These are phyloP conservation scores for Choreutis nemorana DNA, from an alignment of 2,888 invertebrate genomes.

Conservation along the genomic window DNA sequence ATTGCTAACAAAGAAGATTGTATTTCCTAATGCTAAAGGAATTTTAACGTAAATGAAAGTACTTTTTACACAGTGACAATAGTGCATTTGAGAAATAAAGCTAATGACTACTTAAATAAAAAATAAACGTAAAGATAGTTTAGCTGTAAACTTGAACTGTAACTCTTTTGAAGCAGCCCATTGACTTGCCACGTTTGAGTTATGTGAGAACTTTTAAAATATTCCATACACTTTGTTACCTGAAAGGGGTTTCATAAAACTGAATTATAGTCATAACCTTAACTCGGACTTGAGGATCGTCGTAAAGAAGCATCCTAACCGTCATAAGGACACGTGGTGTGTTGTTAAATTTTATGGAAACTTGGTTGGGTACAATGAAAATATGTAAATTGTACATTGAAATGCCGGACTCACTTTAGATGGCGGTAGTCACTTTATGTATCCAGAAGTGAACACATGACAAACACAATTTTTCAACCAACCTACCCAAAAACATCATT, in stretches of 20 bases:
- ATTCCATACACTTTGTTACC: conserved; percentile 58
- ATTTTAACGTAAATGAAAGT: no score
- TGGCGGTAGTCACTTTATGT: not conserved
- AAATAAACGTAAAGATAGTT: no score
- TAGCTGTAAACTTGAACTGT: no score
- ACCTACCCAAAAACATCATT: not conserved
- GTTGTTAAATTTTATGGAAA: conserved; percentile 61
- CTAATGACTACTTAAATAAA: no score
- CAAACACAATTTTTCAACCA: not conserved
- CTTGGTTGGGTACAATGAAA: conserved; percentile 44
- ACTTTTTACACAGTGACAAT: no score
- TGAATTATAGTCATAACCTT: conserved; percentile 60
- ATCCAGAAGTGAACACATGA: no score
- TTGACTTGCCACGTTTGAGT: conserved; percentile 26
- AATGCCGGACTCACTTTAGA: not conserved
- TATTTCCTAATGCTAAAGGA: no score
- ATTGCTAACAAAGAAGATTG: no score
- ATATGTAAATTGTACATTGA: conserved; percentile 41
- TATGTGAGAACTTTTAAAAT: conserved; percentile 48
- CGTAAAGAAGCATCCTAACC: conserved; percentile 57
- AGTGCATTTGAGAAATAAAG: no score
- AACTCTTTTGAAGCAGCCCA: conserved; percentile 14
- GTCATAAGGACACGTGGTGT: conserved; percentile 50
- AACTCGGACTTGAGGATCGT: conserved; percentile 53
- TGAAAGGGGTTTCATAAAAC: conserved; percentile 62